These are phyloP conservation scores for Lycocerus yunnanus DNA, from an alignment of 2,888 invertebrate genomes.

Conservation along the genomic window DNA sequence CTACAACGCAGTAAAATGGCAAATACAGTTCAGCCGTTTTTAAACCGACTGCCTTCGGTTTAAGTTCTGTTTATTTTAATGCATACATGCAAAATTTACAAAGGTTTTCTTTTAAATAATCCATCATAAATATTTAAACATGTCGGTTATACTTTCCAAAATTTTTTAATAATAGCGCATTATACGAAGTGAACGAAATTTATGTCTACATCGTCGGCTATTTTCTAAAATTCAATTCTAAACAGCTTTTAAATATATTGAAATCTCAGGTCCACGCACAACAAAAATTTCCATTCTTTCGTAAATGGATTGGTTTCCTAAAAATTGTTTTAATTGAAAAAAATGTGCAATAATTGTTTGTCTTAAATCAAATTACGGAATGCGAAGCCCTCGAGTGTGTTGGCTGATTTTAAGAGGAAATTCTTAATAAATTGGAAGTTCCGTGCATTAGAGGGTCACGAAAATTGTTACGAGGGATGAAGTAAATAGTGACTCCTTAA, in stretches of 20 bases:
- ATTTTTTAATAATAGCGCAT: background rate
- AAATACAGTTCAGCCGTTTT: too few species aligned
- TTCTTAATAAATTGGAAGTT: slow-evolving; percentile 30
- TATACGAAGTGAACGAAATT: background rate
- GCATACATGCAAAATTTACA: too few species aligned
- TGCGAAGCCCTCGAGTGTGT: slow-evolving; percentile 1
- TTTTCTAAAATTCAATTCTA: background rate
- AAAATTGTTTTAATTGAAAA: background rate
- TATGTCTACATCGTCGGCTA: background rate
- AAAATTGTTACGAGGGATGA: slow-evolving; percentile 18
- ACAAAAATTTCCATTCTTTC: background rate
- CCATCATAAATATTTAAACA: background rate
- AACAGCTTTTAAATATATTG: slow-evolving; percentile 3
- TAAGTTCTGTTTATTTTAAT: too few species aligned
- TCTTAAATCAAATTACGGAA: background rate
- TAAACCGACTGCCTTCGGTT: too few species aligned
- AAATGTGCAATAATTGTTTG: background rate
- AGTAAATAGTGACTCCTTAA: slow-evolving; percentile 28
- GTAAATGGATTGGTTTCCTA: background rate
- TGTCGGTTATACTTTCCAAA: background rate
- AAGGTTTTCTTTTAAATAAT: background rate
- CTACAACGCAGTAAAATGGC: too few species aligned
- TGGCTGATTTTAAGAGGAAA: slow-evolving; percentile 26
- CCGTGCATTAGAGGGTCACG: slow-evolving; percentile 19
- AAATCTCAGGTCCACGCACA: background rate